Percentiles rank a stretch among this genome's conserved stretches.
Conservation (phyloP, 2,113 vertebrate species). For the Phalacrocorax aristotelis region DNA sequence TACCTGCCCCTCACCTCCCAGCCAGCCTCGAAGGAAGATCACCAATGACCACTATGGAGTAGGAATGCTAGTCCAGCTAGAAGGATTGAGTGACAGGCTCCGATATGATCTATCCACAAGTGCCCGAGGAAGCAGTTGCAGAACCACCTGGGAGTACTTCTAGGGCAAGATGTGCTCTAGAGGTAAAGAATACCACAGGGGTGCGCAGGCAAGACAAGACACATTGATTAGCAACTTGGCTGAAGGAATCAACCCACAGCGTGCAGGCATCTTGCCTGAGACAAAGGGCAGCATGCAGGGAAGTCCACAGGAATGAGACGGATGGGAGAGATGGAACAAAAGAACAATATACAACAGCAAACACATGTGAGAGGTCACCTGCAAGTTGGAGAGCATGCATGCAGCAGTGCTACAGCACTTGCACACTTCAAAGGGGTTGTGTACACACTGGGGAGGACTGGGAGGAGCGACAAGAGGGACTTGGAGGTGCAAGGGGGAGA, state of each 20-base stretch:
- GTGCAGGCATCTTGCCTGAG: background rate
- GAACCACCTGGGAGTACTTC: background rate
- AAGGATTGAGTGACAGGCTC: background rate
- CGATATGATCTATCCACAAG: background rate
- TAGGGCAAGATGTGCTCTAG: background rate
- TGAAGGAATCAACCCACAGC: background rate
- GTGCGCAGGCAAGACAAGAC: background rate
- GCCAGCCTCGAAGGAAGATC: background rate
- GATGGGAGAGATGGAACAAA: background rate
- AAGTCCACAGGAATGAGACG: background rate
- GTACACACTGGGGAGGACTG: background rate
- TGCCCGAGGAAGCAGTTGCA: background rate
- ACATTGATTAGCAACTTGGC: background rate
- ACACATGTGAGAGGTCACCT: rapidly evolving
- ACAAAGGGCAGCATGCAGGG: background rate
- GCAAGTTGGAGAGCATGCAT: background rate
- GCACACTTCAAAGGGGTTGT: rapidly evolving
- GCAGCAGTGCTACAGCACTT: background rate
- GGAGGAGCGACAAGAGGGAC: background rate
- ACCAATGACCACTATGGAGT: background rate
- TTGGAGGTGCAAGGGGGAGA: background rate
- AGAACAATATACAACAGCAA: background rate
- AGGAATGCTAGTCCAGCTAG: background rate
- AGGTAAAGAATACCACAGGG: background rate
- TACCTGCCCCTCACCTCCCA: background rate